These are phyloP conservation scores for Fragum fragum DNA, from an alignment of 2,888 invertebrate genomes.

Conservation along the genomic window DNA sequence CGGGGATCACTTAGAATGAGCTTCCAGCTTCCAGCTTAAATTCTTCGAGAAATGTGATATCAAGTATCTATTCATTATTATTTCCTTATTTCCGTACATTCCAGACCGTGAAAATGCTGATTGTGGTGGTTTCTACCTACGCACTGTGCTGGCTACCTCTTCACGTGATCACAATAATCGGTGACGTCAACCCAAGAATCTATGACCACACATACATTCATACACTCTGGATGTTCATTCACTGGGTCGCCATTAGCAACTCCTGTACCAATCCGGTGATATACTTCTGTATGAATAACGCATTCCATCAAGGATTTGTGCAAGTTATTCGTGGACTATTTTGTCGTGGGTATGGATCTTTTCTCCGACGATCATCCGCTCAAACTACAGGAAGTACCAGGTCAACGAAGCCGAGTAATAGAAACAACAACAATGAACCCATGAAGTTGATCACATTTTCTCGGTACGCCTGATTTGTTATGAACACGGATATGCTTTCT, in stretches of 20 bases:
- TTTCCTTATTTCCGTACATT: too few relatives aligned
- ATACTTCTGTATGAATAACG: constrained; percentile 98
- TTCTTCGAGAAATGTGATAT: too few relatives aligned
- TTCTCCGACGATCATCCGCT: constrained; percentile 14
- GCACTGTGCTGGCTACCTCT: constrained; percentile 98
- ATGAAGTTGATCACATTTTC: constrained; percentile 23
- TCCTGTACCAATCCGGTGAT: constrained; percentile 98
- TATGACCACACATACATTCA: constrained; percentile 68
- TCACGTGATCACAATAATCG: constrained; percentile 95
- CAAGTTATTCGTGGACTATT: constrained; percentile 26
- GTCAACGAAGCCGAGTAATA: constrained; percentile 30
- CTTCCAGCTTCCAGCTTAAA: too few relatives aligned
- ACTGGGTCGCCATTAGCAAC: constrained; percentile 96
- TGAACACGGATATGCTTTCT: too few relatives aligned
- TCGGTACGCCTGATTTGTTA: constrained; percentile 13
- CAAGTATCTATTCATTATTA: too few relatives aligned
- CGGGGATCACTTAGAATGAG: too few relatives aligned
- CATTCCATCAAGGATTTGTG: constrained; percentile 85
- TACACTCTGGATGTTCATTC: constrained; percentile 88
- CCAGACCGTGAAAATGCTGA: constrained; percentile 91
- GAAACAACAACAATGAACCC: constrained; percentile 22
- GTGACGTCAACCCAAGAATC: constrained; percentile 71
- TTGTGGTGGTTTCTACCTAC: constrained; percentile 96
- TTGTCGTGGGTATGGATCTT: constrained; percentile 6
- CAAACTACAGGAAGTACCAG: constrained; percentile 24